Percentiles rank a stretch among this genome's conserved stretches.
Evolutionary conservation across 2,888 invertebrate species (phyloP).

Genomic region (Morpho achilles): DNA sequence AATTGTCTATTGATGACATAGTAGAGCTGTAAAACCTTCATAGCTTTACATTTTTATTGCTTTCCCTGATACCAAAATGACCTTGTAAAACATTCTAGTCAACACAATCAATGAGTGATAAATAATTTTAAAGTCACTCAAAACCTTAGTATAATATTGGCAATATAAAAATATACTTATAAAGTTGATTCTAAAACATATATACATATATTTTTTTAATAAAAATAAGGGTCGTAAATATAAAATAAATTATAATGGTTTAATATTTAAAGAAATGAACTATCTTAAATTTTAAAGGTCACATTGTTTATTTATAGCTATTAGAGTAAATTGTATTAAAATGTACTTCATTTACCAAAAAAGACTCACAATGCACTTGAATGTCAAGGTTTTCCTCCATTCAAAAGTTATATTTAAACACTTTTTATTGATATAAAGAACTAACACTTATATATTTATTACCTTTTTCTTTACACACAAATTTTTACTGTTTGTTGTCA

Average conservation of each 20-base stretch:
- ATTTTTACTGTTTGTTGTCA: too few relatives aligned
- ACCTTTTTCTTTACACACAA: too few relatives aligned
- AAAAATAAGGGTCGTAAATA: too few relatives aligned
- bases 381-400: conserved; percentile 10
- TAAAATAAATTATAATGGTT: too few relatives aligned
- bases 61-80: background rate
- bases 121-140: background rate
- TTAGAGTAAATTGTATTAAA: background rate
- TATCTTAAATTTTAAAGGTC: background rate
- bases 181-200: too few relatives aligned
- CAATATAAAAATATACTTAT: too few relatives aligned
- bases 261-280: too few relatives aligned
- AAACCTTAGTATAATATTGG: background rate
- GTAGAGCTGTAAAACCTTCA: background rate
- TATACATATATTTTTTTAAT: too few relatives aligned
- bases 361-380: background rate
- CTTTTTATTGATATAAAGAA: background rate
- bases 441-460: too few relatives aligned
- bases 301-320: background rate
- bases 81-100: conserved; percentile 6
- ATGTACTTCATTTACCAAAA: conserved; percentile 5
- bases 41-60: background rate
- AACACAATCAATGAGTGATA: background rate
- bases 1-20: too few relatives aligned
- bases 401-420: conserved; percentile 5